Conservation (phyloP, 2,797 vertebrate genomes). For the Arctocebus calabarensis region DNA sequence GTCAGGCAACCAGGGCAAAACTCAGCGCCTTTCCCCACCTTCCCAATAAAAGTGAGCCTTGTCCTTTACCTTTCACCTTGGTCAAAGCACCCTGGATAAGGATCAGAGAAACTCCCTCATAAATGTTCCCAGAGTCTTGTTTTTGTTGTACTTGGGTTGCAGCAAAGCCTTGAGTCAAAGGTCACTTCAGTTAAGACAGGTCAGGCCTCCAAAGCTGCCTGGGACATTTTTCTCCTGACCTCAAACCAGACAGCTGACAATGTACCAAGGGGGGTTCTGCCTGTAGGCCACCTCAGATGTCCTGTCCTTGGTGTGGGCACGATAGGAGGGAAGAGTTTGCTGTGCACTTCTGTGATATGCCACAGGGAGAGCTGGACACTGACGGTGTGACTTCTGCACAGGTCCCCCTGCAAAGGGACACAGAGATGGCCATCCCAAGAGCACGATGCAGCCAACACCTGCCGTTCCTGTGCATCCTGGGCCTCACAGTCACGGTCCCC, state of each 20-base stretch:
- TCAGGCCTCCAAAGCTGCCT: not conserved
- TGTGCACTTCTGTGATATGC: not conserved
- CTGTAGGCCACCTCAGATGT: not conserved
- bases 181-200: not conserved
- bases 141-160: too few species aligned
- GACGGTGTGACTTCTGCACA: constrained; percentile 38
- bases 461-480: not conserved
- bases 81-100: too few species aligned
- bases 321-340: too few species aligned
- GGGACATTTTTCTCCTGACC: not conserved
- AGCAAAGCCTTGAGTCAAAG: not conserved
- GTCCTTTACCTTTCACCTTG: not conserved
- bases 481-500: not conserved
- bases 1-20: not conserved
- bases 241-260: not conserved
- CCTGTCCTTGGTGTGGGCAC: not conserved
- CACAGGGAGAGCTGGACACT: not conserved
- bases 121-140: too few species aligned
- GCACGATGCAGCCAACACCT: accelerated
- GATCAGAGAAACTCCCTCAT: not conserved
- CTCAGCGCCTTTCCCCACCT: too few species aligned
- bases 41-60: not conserved
- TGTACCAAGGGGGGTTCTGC: not conserved
- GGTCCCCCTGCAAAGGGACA: not conserved
- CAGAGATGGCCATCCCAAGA: not conserved